Conservation (phyloP, 2,888 invertebrate species). For the Drosophila monieri region DNA sequence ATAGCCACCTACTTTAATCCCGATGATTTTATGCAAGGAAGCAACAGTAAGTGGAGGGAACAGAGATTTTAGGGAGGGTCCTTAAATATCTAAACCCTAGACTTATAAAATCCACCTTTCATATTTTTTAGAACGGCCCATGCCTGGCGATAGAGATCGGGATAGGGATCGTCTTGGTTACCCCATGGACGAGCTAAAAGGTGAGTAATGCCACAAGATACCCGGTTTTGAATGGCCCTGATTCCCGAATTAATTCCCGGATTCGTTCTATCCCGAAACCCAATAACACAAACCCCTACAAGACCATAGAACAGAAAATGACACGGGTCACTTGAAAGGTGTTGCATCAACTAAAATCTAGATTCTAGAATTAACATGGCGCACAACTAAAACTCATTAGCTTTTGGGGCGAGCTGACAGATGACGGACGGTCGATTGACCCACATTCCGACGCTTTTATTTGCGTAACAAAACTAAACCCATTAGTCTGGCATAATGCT, state of each 20-base stretch:
- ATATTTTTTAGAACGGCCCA: slow-evolving; percentile 63
- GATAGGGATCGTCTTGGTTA: slow-evolving; percentile 63
- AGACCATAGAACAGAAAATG: slow-evolving; percentile 31
- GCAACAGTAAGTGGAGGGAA: slow-evolving; percentile 74
- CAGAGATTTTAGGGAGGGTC: too few relatives aligned
- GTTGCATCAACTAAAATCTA: slow-evolving; percentile 45
- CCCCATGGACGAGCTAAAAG: slow-evolving; percentile 73
- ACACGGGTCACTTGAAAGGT: slow-evolving; percentile 46
- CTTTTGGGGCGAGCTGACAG: slow-evolving; percentile 30
- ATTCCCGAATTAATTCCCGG: slow-evolving; percentile 52
- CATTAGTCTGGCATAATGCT: slow-evolving; percentile 70
- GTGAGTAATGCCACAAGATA: slow-evolving; percentile 54
- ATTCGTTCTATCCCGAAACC: slow-evolving; percentile 45
- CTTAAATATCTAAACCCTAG: background rate
- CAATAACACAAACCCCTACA: background rate
- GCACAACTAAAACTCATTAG: slow-evolving; percentile 73
- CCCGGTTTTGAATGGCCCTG: background rate
- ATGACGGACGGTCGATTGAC: slow-evolving; percentile 61
- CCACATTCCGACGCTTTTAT: slow-evolving; percentile 72
- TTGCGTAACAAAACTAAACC: slow-evolving; percentile 74
- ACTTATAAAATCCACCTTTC: background rate
- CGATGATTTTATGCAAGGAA: slow-evolving; percentile 80
- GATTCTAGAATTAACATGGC: slow-evolving; percentile 61
- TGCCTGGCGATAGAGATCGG: slow-evolving; percentile 60
- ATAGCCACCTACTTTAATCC: slow-evolving; percentile 84